Percentiles rank a stretch among this genome's conserved stretches.
phyloP scores from a whole-genome alignment of 1,140 invertebrate genomes.

The Drusus annulatus region DNA sequence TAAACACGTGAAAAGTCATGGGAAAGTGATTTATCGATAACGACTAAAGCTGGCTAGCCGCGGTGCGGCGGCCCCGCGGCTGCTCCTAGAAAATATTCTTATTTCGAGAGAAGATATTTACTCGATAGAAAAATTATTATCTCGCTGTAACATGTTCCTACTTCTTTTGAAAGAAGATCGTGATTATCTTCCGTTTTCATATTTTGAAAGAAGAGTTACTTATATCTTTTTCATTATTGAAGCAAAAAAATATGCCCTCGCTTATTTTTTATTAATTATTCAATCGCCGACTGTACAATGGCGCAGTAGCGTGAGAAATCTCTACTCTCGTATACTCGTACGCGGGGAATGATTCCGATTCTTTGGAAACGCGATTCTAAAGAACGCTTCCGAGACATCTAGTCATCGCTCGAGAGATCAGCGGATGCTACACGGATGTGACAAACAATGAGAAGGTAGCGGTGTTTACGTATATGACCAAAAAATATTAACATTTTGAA shows the following conservation, averaged over 20 bases:
- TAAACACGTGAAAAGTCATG: conserved; percentile 25
- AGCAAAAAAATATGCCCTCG: conserved; percentile 30
- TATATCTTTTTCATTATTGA: conserved; percentile 36
- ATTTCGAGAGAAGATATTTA: conserved; percentile 34
- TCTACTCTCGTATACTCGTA: too few relatives aligned
- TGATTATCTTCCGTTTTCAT: conserved; percentile 56
- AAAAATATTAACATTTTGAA: conserved; percentile 24
- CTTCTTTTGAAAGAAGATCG: conserved; percentile 48
- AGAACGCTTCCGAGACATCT: conserved; percentile 23
- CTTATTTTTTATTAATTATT: conserved; percentile 44
- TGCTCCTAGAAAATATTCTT: conserved; percentile 15
- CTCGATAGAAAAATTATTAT: conserved; percentile 41
- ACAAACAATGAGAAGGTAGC: conserved; percentile 32
- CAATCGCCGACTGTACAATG: conserved; percentile 17
- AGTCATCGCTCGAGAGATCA: conserved; percentile 12
- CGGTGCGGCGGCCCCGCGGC: background rate
- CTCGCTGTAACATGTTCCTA: conserved; percentile 56
- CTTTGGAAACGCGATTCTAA: background rate
- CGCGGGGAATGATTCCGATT: background rate
- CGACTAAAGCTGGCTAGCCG: background rate
- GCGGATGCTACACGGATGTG: conserved; percentile 36
- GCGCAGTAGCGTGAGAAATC: conserved; percentile 4
- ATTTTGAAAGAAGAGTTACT: conserved; percentile 46
- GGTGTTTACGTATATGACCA: conserved; percentile 46
- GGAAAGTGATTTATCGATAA: background rate